These are phyloP conservation scores for Apodemia hepburni DNA, from an alignment of 2,888 invertebrate species.

Conservation along the genomic window DNA sequence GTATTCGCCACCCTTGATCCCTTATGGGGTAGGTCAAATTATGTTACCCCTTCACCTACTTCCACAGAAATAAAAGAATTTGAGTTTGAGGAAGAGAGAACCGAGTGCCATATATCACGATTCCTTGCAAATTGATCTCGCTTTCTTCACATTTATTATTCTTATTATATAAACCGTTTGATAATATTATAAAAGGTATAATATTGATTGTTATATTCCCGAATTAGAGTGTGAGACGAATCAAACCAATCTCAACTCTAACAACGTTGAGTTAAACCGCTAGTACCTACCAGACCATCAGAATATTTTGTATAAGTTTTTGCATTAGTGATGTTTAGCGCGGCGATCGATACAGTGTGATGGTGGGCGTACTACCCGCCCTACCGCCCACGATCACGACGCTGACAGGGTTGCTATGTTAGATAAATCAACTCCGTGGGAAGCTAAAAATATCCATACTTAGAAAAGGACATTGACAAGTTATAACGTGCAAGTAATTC, in stretches of 20 bases:
- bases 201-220: too few relatives aligned
- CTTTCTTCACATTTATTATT: too few relatives aligned
- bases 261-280: not conserved
- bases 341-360: constrained; percentile 43
- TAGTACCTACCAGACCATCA: not conserved
- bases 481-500: not conserved
- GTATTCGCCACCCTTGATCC: too few relatives aligned
- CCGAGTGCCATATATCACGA: too few relatives aligned
- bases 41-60: too few relatives aligned
- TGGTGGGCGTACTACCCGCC: constrained; percentile 27
- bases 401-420: constrained; percentile 22
- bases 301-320: not conserved
- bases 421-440: constrained; percentile 10
- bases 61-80: too few relatives aligned
- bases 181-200: too few relatives aligned
- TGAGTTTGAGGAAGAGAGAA: too few relatives aligned
- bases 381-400: constrained; percentile 25
- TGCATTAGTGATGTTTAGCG: not conserved
- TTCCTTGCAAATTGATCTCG: too few relatives aligned
- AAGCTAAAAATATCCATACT: not conserved
- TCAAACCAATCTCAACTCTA: not conserved
- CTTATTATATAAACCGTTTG: too few relatives aligned
- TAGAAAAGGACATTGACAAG: not conserved
- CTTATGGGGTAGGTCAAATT: too few relatives aligned
- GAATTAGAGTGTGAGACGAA: not conserved